Evolutionary conservation across 2,888 invertebrate genomes (phyloP).

Genomic region (Tachina fera): DNA sequence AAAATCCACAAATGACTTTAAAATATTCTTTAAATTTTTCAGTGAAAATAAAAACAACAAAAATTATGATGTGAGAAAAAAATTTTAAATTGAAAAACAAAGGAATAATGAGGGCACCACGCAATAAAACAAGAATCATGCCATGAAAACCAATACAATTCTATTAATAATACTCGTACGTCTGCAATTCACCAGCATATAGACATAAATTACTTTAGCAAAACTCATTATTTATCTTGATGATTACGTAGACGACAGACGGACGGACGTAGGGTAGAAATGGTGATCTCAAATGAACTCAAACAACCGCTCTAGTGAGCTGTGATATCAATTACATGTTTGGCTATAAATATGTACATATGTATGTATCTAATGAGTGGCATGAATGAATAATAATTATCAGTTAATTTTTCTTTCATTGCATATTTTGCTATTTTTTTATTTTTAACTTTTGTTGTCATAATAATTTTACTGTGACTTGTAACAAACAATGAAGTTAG

Average conservation of each 20-base stretch:
- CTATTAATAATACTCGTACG: constrained; percentile 50
- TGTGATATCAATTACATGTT: constrained; percentile 47
- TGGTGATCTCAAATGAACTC: constrained; percentile 31
- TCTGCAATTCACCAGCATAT: constrained; percentile 53
- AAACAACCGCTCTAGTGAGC: constrained; percentile 1
- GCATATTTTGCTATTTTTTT: neutral
- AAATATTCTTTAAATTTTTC: neutral
- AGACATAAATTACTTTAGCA: constrained; percentile 21
- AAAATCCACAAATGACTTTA: neutral
- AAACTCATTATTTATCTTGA: constrained; percentile 40
- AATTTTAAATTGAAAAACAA: constrained; percentile 10
- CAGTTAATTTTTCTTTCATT: constrained; percentile 34
- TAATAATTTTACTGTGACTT: constrained; percentile 9
- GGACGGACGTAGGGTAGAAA: neutral
- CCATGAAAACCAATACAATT: constrained; percentile 61
- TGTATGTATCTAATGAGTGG: neutral
- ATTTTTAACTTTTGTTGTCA: constrained; percentile 15
- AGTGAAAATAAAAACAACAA: neutral
- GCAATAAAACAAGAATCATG: constrained; percentile 18
- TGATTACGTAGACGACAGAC: constrained; percentile 18
- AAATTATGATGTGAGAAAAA: constrained; percentile 42
- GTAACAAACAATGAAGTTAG: neutral
- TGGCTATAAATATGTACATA: neutral
- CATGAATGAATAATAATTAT: constrained; percentile 43
- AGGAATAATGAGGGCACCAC: constrained; percentile 45